Conservation (phyloP, 2,888 invertebrate species). For the Apamea epomidion region DNA sequence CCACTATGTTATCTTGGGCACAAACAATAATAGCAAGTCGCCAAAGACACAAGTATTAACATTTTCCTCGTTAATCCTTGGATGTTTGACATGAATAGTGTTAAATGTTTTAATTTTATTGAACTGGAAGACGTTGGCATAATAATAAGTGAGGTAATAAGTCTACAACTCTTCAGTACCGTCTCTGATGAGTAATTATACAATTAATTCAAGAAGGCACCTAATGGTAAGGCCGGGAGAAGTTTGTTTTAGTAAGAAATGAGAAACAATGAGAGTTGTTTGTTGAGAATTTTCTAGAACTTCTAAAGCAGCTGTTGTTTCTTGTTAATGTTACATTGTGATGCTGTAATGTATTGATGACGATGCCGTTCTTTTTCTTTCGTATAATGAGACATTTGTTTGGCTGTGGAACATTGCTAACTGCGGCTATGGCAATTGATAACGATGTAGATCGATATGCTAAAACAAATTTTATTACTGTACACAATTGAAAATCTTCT, state of each 20-base stretch:
- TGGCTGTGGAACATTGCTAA: conserved; percentile 55
- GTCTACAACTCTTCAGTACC: conserved; percentile 52
- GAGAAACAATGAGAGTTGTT: conserved; percentile 80
- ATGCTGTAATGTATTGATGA: conserved; percentile 55
- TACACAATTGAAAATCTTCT: conserved; percentile 79
- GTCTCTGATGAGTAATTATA: conserved; percentile 81
- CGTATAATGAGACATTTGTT: conserved; percentile 10
- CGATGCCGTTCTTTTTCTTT: conserved; percentile 11
- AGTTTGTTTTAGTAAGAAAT: conserved; percentile 82
- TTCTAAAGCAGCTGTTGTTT: conserved; percentile 70
- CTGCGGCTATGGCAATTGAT: conserved; percentile 65
- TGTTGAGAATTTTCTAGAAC: conserved; percentile 74
- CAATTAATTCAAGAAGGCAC: conserved; percentile 86
- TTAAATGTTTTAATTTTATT: conserved; percentile 30
- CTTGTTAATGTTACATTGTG: conserved; percentile 56
- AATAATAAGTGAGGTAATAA: conserved; percentile 51
- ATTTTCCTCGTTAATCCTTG: conserved; percentile 7
- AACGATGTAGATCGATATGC: conserved; percentile 75
- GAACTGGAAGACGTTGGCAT: conserved; percentile 41
- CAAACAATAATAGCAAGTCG: conserved; percentile 32
- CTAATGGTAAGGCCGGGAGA: conserved; percentile 77
- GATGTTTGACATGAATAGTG: conserved; percentile 1
- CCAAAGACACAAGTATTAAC: neutral
- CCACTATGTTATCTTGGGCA: conserved; percentile 47
- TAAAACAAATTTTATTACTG: conserved; percentile 86